These are phyloP conservation scores for Lamellibrachia satsuma DNA, from an alignment of 2,888 invertebrate genomes.

Conservation along the genomic window DNA sequence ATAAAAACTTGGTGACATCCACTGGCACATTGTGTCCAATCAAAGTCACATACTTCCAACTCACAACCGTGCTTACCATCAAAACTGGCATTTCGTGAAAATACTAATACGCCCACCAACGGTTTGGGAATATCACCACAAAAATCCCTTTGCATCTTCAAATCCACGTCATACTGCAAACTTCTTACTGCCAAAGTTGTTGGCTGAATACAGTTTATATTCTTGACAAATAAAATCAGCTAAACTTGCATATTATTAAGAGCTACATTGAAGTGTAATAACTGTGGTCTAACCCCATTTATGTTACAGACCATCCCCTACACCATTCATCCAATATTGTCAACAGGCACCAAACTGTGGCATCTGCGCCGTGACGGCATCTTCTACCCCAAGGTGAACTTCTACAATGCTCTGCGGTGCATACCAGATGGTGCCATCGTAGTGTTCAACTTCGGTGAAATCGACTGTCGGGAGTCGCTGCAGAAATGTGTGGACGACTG, in stretches of 20 bases:
- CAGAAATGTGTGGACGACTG: conserved; percentile 27
- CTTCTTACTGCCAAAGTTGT: no score
- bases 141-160: no score
- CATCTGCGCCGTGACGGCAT: conserved; percentile 28
- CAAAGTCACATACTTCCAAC: no score
- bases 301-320: conserved; percentile 19
- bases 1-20: no score
- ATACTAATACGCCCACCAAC: no score
- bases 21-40: no score
- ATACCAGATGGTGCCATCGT: conserved; percentile 31
- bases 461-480: conserved; percentile 33
- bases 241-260: background rate
- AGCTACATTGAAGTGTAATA: background rate
- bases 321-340: conserved; percentile 31
- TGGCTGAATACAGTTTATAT: no score
- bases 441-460: conserved; percentile 31
- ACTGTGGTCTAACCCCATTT: conserved; percentile 1
- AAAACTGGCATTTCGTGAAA: no score
- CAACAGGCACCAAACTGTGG: conserved; percentile 35
- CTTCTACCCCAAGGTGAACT: conserved; percentile 32
- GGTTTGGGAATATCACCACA: no score
- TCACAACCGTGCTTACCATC: no score
- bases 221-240: background rate
- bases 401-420: background rate
- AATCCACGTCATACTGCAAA: no score